Evolutionary conservation across 1,140 invertebrate species (phyloP), one percentile per base, ranked within the genome.

Genomic region (Ruditapes philippinarum): DNA sequence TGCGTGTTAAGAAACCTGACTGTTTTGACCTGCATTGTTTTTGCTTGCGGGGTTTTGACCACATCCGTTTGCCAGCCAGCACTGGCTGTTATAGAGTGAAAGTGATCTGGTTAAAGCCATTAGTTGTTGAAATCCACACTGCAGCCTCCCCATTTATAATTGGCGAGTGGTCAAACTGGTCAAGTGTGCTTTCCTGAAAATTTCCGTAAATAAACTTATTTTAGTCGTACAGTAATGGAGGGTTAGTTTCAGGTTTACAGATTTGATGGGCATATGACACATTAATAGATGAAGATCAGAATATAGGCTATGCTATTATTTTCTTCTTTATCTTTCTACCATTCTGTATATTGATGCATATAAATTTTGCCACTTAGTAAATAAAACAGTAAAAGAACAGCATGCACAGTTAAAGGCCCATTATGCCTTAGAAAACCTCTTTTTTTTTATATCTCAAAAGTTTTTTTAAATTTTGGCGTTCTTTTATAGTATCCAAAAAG

Each of bases 21-120:
- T 62, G 25, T 62, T n/a, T 14, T 70, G 65, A 38, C 65, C 65
- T 70, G 33, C 36, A 38, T 70, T 38, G 36, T 70, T 70, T 19
- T 7, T 38, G 33, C 3, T 22, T 19, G n/a, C 19, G 65, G 65
- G 33, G 33, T 31, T 42, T 33, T 33, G 40, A 28, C 22, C 57
- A 78, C 73, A 31, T 68, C 25, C 70, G 42, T 28, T 57, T 28
- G 54, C 42, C 22, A 42, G 51, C 54, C 19, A 73, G 42, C 36
- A 28, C 36, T 31, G 45, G 28, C 19, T 70, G 22, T 70, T 70
- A 70, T 51, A 49, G 42, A 84, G 82, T 70, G 82, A 84, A 84
- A 84, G 82, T 84, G 60, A 84, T 73, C 12, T 42, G 40, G 22
- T 38, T 74, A 84, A 73, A 70, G 60, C 82, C 82, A 84, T 84